Evolutionary conservation across 2,888 invertebrate genomes (phyloP), one percentile per base, ranked within the genome.

Genomic region (Xylota sylvarum): DNA sequence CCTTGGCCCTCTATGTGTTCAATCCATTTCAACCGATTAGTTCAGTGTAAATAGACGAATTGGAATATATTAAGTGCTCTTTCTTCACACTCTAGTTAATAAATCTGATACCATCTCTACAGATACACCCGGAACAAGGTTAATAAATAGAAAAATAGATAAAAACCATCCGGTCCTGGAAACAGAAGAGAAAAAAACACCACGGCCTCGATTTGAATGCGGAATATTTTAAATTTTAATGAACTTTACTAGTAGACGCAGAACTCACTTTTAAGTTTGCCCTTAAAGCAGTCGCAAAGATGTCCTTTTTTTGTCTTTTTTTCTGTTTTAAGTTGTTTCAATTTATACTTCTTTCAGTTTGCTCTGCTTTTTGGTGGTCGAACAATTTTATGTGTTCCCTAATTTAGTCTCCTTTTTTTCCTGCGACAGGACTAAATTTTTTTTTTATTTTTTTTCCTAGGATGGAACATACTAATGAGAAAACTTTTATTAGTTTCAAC

Each of bases 401-500:
- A 55, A 79, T 72, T 79, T 79, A 56, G 37, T 4, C 50, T 56
- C 52, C 62, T 70, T 64, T 37, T 19, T 17, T 37, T 52, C n/a
- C 23, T 23, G 10, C 37, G 9, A 5, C 30, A 43, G 32, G 50
- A 62, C 40, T 52, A 67, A 46, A 40, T 48, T 74, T 58, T 79
- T 78, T 62, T 64, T 50, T 46, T 48, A 62, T 58, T 79, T 78
- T 62, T 64, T 50, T 46, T 48, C 19, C 19, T 56, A 17, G n/a
- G 35, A 79, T 37, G 58, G 46, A 58, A 55, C 62, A 79, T 72
- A 32, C 64, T 79, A 79, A 79, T 79, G 72, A 79, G 79, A 79
- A 79, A 79, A 79, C 79, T 79, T 79, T 79, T 79, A 79, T 79
- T 79, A 79, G 72, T 72, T 79, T 67, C 58, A 72, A 72, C 64